phyloP scores from a whole-genome alignment of 2,797 vertebrate species.

The Limnodromus scolopaceus region DNA sequence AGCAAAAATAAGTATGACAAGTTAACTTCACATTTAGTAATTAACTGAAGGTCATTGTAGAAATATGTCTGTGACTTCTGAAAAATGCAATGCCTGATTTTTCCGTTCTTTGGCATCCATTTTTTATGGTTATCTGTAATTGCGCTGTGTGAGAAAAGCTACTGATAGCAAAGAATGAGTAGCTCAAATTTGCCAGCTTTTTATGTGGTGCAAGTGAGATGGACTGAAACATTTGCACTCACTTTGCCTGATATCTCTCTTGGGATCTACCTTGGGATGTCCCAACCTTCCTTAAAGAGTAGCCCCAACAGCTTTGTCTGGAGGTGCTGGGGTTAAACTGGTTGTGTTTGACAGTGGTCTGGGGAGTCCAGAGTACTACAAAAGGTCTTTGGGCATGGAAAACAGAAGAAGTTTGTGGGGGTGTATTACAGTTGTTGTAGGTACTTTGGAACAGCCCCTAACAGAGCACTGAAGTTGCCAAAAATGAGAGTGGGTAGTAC shows the following conservation, averaged over 20 bases:
- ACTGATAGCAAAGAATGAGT: background rate
- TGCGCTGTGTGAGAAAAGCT: background rate
- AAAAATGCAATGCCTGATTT: background rate
- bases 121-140: background rate
- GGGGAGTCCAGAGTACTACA: background rate
- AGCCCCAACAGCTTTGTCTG: background rate
- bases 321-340: background rate
- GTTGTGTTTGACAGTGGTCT: background rate
- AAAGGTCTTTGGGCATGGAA: background rate
- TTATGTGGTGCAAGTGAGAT: background rate
- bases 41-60: background rate
- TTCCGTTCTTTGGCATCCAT: background rate
- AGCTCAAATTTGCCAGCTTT: background rate
- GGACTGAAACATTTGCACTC: background rate
- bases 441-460: background rate
- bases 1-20: background rate
- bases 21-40: background rate
- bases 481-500: background rate
- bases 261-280: background rate
- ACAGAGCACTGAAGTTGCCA: background rate
- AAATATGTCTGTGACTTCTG: background rate
- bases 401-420: background rate
- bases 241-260: background rate
- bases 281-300: background rate
- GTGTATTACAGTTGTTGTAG: background rate